Evolutionary conservation across 2,888 invertebrate genomes (phyloP), one percentile per base, ranked within the genome.

Genomic region (Xiphydria camelus): DNA sequence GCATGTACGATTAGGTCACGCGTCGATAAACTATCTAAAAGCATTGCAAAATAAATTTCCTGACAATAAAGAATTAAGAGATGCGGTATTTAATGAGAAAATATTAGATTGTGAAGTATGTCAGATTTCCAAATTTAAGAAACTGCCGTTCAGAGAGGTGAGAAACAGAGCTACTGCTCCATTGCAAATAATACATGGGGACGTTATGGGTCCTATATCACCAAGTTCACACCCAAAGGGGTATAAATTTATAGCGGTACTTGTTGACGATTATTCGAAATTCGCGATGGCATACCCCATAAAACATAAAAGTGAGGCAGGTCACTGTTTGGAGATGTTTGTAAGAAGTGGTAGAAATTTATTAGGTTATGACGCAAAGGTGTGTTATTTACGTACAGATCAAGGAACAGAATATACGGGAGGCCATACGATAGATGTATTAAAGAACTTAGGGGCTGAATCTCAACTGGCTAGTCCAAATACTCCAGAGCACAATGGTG

Each of bases 1-100:
- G 61, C 62, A 61, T 29, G 46, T 55, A 5, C 47, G 57, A 19
- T 20, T 62, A 12, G 57, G 60, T 9, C 57, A 59, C 38, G 51
- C 54, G 3, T 60, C 56, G 0, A 4, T 57, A 15, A 39, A 41
- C 25, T 59, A 57, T 36, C 29, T 60, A 10, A 55, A 56, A 29
- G 34, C 37, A n/a, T 29, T 59, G 7, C 45, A 56, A 45, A 46
- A 14, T 22, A 48, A 35, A 20, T 55, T 50, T 31, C 38, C 47
- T 18, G 39, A 39, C 18, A 20, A 41, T 10, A 5, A 37, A 15
- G 20, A 18, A 5, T 34, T 47, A 31, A n/a, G 35, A 17, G 45
- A 42, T 35, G 39, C 42, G 19, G 47, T 9, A 14, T 49, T 47
- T 42, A 19, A 42, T 20, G 46, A 47, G 10, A 12, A 20, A 18